These are phyloP conservation scores for Pangasius djambal DNA, from an alignment of 2,797 vertebrate species.

Conservation along the genomic window DNA sequence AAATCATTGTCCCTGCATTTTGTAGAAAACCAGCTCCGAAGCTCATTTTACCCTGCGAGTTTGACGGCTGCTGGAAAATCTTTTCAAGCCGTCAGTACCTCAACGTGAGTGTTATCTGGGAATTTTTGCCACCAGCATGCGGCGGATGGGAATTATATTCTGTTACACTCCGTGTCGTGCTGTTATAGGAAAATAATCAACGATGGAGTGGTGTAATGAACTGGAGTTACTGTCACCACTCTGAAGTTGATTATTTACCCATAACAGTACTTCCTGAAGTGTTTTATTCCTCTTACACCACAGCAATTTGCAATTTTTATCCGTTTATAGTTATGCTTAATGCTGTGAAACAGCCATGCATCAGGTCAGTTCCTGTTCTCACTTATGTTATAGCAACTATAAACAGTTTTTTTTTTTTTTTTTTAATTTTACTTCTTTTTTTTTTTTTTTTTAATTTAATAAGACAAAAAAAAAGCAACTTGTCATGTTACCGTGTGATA, in stretches of 20 bases:
- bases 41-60: slow-evolving; percentile 80
- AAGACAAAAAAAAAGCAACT: too few species aligned
- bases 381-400: too few species aligned
- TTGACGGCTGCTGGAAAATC: slow-evolving; percentile 80
- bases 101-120: slow-evolving; percentile 72
- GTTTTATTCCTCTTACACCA: background rate
- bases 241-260: background rate
- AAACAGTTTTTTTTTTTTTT: too few species aligned
- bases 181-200: background rate
- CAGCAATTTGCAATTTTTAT: background rate
- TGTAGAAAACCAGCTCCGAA: slow-evolving; percentile 76
- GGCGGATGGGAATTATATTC: background rate
- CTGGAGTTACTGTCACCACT: background rate
- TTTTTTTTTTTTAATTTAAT: too few species aligned
- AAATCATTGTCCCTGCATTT: background rate
- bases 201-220: background rate
- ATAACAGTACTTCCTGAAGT: background rate
- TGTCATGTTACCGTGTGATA: too few species aligned
- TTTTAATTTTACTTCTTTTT: too few species aligned
- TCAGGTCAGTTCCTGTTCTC: too few species aligned
- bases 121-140: background rate
- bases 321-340: background rate
- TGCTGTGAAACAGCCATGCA: too few species aligned
- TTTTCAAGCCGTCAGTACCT: slow-evolving; percentile 83
- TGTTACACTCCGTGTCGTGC: background rate